Base-by-base conservation (phyloP, 1,140 invertebrate species). In the Colletes latitarsis region DNA sequence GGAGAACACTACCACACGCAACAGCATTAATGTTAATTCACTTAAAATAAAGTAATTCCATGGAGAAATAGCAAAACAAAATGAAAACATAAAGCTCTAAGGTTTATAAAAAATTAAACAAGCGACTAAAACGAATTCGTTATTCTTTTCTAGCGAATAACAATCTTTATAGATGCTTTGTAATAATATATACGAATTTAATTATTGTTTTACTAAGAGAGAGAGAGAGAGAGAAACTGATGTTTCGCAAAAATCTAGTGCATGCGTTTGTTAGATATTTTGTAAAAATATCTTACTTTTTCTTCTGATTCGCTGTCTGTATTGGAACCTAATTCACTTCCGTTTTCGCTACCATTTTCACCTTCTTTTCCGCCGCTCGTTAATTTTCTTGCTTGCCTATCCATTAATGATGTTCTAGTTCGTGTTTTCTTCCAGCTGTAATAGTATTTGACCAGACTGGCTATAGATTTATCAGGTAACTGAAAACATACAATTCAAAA, bases 361-460 rank as follows among this genome's bases (percentile, higher is more conserved):
- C 93, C 93, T 82, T 94, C 94, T 81, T 94, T 94, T 41, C 93
- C 91, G 53, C 93, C 93, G 87, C 94, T 94, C 15, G 94, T 95
- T 86, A 96, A 93, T 94, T 95, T 97, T 90, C 96, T 95, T 3
- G 96, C 96, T 92, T 98, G 97, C 74, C 96, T 94, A 93, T 99
- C 98, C 97, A 99, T 99, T 39, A 99, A 93, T 90, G 98, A 99
- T 67, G 96, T 98, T 66, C 98, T 95, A 87, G 97, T 96, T 90
- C 98, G 94, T 14, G 98, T 98, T 91, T 99, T 99, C 92, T 99
- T 99, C 98, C 98, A 99, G 86, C 97, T 98, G 91, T 99, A 99
- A 92, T 99, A 99, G 93, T 99, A 99, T 93, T 99, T 99, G 0
- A 99, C 98, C 85, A 99, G 94, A 89, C 97, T 98, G 43, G 98